These are phyloP conservation scores for Sclerodermus sp. DNA, from an alignment of 2,888 invertebrate species.

Conservation along the genomic window DNA sequence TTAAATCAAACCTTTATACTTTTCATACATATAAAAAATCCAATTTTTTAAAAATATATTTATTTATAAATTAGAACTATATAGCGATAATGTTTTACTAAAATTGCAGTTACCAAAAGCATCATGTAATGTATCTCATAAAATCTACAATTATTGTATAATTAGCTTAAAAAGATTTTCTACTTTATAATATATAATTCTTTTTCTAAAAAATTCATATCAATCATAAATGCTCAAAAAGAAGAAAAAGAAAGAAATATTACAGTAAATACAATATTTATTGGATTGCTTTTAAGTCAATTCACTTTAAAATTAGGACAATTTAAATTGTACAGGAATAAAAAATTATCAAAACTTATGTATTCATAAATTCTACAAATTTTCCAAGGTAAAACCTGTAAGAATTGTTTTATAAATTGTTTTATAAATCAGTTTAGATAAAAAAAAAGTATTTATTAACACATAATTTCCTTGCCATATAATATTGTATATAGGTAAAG, in stretches of 20 bases:
- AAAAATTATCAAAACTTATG: not conserved
- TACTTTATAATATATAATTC: constrained; percentile 12
- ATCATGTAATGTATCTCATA: too few relatives aligned
- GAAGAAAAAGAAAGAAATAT: constrained; percentile 3
- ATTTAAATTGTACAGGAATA: not conserved
- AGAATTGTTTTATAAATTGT: too few relatives aligned
- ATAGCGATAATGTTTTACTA: too few relatives aligned
- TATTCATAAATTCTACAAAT: too few relatives aligned
- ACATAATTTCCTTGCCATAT: not conserved
- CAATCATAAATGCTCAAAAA: constrained; percentile 10
- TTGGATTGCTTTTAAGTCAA: not conserved
- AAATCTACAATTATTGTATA: too few relatives aligned
- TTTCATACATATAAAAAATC: constrained; percentile 11
- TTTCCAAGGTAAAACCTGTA: too few relatives aligned
- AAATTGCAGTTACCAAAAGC: too few relatives aligned
- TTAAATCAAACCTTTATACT: not conserved
- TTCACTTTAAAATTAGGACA: not conserved
- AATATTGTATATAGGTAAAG: too few relatives aligned
- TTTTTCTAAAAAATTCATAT: constrained; percentile 6
- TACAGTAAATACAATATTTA: not conserved
- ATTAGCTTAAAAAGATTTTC: constrained; percentile 4
- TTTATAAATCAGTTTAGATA: too few relatives aligned
- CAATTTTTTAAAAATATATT: constrained; percentile 24
- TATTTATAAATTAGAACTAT: too few relatives aligned
- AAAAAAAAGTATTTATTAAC: constrained; percentile 1